These are phyloP conservation scores for Saguinus midas DNA, from an alignment of 2,113 vertebrate species.

Conservation along the genomic window DNA sequence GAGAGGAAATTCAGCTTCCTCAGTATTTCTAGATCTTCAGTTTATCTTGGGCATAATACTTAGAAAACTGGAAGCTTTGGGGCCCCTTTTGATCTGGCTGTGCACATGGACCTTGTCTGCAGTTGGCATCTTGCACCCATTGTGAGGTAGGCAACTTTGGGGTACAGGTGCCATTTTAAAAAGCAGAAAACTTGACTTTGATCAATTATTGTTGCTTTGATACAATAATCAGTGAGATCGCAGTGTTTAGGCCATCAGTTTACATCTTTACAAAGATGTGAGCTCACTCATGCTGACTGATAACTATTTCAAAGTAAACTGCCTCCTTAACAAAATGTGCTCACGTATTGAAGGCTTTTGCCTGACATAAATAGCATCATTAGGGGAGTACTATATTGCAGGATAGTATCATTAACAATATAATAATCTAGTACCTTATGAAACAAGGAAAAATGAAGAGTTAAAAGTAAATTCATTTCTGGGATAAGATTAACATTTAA, in stretches of 20 bases:
- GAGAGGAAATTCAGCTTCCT: neutral
- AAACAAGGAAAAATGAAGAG: neutral
- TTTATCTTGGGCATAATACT: neutral
- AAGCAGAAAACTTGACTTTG: conserved; percentile 23
- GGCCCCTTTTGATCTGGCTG: neutral
- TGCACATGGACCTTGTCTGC: neutral
- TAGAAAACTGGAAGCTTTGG: neutral
- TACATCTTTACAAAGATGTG: conserved; percentile 65
- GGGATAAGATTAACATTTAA: neutral
- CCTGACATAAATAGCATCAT: conserved; percentile 53
- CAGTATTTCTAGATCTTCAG: neutral
- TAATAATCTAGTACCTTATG: neutral
- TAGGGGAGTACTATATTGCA: conserved; percentile 57
- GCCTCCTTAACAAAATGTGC: conserved; percentile 29
- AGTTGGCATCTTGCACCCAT: neutral
- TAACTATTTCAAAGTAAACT: conserved; percentile 63
- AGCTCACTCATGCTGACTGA: conserved; percentile 63
- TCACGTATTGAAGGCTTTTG: conserved; percentile 40
- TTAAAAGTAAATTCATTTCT: conserved; percentile 12
- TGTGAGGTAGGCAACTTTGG: neutral
- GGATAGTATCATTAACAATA: neutral
- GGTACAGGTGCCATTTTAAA: conserved; percentile 3
- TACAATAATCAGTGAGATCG: conserved; percentile 74
- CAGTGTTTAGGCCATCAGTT: conserved; percentile 70
- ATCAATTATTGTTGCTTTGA: conserved; percentile 63